phyloP scores from a whole-genome alignment of 2,113 vertebrate genomes.

The Sphaerodactylus townsendi region DNA sequence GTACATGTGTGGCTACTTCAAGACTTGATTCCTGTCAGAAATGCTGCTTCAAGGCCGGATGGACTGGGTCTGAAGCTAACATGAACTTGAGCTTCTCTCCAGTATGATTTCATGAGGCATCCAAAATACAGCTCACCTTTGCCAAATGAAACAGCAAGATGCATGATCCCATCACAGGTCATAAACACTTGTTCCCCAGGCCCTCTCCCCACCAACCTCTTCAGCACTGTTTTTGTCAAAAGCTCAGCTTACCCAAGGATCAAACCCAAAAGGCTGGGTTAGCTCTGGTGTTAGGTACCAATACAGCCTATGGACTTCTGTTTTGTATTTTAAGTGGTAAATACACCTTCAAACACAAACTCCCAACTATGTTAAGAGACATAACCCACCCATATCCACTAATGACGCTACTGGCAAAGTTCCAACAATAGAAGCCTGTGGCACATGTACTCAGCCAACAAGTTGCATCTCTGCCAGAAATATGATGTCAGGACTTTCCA shows the following conservation, averaged over 20 bases:
- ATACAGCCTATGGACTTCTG: neutral
- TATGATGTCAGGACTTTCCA: neutral
- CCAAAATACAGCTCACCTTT: neutral
- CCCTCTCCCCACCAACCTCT: too few relatives aligned
- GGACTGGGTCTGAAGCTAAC: neutral
- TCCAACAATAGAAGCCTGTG: conserved; percentile 6
- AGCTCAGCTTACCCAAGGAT: neutral
- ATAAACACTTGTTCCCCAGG: neutral
- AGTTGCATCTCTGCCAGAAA: conserved; percentile 5
- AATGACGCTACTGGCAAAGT: conserved; percentile 18
- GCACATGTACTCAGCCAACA: fast-evolving
- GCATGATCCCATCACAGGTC: neutral
- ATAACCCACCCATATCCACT: neutral
- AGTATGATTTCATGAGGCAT: neutral
- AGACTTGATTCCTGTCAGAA: neutral
- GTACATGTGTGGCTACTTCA: neutral
- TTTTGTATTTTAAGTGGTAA: neutral
- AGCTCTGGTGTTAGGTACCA: neutral
- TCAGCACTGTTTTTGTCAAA: neutral
- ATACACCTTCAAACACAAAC: neutral
- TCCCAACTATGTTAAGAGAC: conserved; percentile 8
- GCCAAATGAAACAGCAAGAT: neutral
- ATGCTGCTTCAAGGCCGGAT: neutral
- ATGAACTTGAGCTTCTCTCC: neutral
- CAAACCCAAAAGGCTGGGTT: neutral